Percentiles rank a stretch among this genome's conserved stretches.
phyloP scores from a whole-genome alignment of 2,888 invertebrate genomes.

The Eupsilia transversa region DNA sequence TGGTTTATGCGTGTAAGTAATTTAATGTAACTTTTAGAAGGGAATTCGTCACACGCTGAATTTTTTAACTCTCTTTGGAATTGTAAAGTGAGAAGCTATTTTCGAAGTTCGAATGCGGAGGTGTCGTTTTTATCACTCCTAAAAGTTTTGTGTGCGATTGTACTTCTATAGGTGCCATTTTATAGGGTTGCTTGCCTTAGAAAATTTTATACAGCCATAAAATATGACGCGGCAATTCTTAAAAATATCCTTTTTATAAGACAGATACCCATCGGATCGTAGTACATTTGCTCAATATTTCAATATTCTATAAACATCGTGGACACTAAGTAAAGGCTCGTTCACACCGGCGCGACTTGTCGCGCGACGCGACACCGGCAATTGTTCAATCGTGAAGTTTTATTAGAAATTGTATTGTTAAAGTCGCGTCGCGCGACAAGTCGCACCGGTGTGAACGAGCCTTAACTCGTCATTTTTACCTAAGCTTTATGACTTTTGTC shows the following conservation, averaged over 20 bases:
- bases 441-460: too few species aligned
- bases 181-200: constrained; percentile 21
- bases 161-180: constrained; percentile 25
- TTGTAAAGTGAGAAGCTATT: constrained; percentile 46
- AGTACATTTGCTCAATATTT: constrained; percentile 40
- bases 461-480: constrained; percentile 48
- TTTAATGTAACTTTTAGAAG: constrained; percentile 69
- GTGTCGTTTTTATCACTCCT: constrained; percentile 38
- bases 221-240: constrained; percentile 25
- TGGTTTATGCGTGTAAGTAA: constrained; percentile 69
- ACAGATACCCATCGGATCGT: constrained; percentile 9
- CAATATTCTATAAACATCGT: constrained; percentile 50
- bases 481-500: constrained; percentile 52
- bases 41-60: constrained; percentile 58
- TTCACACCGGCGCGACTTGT: too few species aligned
- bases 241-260: constrained; percentile 41
- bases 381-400: too few species aligned
- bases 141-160: constrained; percentile 40
- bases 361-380: too few species aligned
- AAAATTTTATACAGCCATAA: constrained; percentile 36
- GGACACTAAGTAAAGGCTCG: constrained; percentile 53
- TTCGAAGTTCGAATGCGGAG: constrained; percentile 30
- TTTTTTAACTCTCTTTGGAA: constrained; percentile 54
- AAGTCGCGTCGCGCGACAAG: too few species aligned
- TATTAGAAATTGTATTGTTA: too few species aligned